Percentiles rank a stretch among this genome's conserved stretches.
phyloP scores from a whole-genome alignment of 2,888 invertebrate species.

The Lepeophtheirus nordmannii region DNA sequence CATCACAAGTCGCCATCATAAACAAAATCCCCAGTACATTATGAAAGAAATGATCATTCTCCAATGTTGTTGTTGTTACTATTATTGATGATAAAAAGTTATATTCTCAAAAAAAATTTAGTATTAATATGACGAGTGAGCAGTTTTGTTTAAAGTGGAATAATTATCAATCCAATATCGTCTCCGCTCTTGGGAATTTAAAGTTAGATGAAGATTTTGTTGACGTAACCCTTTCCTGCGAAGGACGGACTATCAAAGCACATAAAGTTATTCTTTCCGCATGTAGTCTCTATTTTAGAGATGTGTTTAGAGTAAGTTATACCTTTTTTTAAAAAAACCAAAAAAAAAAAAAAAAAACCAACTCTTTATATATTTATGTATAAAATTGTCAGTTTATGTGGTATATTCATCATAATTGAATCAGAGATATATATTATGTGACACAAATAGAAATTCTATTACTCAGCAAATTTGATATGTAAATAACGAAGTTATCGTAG shows the following conservation, averaged over 20 bases:
- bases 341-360: too few species aligned
- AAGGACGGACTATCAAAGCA: slow-evolving; percentile 53
- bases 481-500: too few species aligned
- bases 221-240: slow-evolving; percentile 55
- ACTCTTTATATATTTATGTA: background rate
- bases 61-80: too few species aligned
- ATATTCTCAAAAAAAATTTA: background rate
- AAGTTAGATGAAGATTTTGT: slow-evolving; percentile 53
- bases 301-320: slow-evolving; percentile 48
- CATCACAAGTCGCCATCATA: too few species aligned
- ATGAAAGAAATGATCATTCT: too few species aligned
- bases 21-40: too few species aligned
- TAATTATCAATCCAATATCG: slow-evolving; percentile 53
- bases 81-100: too few species aligned
- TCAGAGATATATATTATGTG: too few species aligned
- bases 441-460: too few species aligned
- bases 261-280: slow-evolving; percentile 59
- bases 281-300: slow-evolving; percentile 57
- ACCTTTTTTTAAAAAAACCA: too few species aligned
- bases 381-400: background rate
- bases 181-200: slow-evolving; percentile 51
- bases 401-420: background rate
- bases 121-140: slow-evolving; percentile 33
- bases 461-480: too few species aligned
- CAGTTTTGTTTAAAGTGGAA: slow-evolving; percentile 60